A percentile compares a stretch with the other conserved stretches of the same genome.
Conservation (phyloP, 2,113 vertebrate species). For the Oreotrochilus melanogaster region DNA sequence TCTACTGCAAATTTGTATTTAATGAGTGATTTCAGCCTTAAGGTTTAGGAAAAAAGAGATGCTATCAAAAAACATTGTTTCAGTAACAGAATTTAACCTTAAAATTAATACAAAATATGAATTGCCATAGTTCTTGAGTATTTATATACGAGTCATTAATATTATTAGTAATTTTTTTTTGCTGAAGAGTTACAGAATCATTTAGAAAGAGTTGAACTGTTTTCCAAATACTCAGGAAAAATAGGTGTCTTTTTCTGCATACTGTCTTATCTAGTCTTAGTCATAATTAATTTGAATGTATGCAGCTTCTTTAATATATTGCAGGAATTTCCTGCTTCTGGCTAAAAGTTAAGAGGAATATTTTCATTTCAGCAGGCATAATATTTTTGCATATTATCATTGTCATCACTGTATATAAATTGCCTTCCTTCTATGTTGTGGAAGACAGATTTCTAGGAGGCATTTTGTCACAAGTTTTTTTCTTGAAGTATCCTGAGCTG, state of each 20-base stretch:
- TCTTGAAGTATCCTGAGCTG: not conserved
- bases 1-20: not conserved
- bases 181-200: not conserved
- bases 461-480: not conserved
- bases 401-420: slow-evolving; percentile 15
- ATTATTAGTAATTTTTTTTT: not conserved
- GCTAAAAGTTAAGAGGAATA: not conserved
- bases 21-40: not conserved
- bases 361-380: not conserved
- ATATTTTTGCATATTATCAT: not conserved
- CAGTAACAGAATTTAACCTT: not conserved
- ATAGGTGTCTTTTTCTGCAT: not conserved
- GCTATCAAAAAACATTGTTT: not conserved
- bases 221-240: not conserved
- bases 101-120: not conserved
- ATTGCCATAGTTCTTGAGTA: not conserved
- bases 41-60: not conserved
- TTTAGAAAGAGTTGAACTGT: not conserved
- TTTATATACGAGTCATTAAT: not conserved
- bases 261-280: not conserved
- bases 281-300: not conserved
- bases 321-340: not conserved
- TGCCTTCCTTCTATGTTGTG: not conserved
- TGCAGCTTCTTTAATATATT: not conserved
- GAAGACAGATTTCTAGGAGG: not conserved